Percentiles rank a stretch among this genome's conserved stretches.
These are phyloP conservation scores for Theocolax elegans DNA, from an alignment of 1,140 invertebrate genomes.

Conservation along the genomic window DNA sequence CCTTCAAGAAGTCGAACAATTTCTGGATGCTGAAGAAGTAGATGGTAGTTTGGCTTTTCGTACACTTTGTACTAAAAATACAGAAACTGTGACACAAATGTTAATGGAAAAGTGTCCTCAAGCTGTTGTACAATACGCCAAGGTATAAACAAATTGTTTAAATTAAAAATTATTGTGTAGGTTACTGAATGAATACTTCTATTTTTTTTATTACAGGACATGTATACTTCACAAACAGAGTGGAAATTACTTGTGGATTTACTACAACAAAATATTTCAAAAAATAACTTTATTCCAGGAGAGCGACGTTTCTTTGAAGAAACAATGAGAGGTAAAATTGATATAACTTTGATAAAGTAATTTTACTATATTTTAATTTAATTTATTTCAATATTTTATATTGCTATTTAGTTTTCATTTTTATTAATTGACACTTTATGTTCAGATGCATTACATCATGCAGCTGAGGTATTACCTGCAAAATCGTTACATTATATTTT, in stretches of 20 bases:
- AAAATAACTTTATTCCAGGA: conserved; percentile 57
- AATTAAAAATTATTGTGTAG: neutral
- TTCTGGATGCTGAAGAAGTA: conserved; percentile 61
- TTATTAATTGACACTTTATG: conserved; percentile 28
- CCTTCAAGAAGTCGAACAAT: conserved; percentile 61
- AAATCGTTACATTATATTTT: conserved; percentile 66
- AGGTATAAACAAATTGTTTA: conserved; percentile 60
- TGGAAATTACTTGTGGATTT: conserved; percentile 69
- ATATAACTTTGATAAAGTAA: neutral
- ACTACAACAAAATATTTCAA: conserved; percentile 63
- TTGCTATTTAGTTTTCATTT: neutral
- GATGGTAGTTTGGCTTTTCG: conserved; percentile 62
- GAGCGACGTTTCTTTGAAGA: conserved; percentile 65
- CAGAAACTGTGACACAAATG: conserved; percentile 54
- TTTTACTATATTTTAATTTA: conserved; percentile 1
- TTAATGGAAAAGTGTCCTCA: conserved; percentile 70
- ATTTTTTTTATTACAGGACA: conserved; percentile 57
- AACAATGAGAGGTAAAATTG: conserved; percentile 65
- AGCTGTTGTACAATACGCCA: conserved; percentile 69
- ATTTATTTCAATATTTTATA: neutral
- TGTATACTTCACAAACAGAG: conserved; percentile 66
- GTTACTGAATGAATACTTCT: neutral
- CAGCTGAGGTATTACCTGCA: conserved; percentile 65
- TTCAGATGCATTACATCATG: conserved; percentile 67
- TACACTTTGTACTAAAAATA: conserved; percentile 55